Conservation (phyloP, 2,797 vertebrate genomes). For the Rhynchotus rufescens region DNA sequence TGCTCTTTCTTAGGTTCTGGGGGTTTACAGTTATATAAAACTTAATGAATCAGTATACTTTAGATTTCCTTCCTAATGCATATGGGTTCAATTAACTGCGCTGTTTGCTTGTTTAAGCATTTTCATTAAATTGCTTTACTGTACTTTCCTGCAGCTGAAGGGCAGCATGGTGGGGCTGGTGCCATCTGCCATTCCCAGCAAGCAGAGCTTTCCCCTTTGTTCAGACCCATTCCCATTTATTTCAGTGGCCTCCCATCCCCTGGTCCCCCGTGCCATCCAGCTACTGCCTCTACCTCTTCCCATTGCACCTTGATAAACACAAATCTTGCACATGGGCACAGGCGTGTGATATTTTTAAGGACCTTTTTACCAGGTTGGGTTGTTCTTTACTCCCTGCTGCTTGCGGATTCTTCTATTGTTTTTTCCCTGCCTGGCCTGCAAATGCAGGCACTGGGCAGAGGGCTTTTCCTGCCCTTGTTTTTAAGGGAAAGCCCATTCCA, state of each 20-base stretch:
- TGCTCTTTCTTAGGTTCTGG: slow-evolving; percentile 67
- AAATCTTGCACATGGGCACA: not conserved
- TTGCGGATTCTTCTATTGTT: too few relatives aligned
- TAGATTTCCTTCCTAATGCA: slow-evolving; percentile 78
- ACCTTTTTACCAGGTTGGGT: slow-evolving; percentile 50
- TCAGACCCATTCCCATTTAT: slow-evolving; percentile 47
- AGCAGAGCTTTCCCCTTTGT: slow-evolving; percentile 64
- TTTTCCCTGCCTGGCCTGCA: not conserved
- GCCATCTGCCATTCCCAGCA: slow-evolving; percentile 69
- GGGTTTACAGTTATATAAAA: slow-evolving; percentile 80
- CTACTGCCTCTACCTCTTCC: slow-evolving; percentile 17
- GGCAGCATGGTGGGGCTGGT: slow-evolving; percentile 66
- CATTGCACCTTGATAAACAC: slow-evolving; percentile 36
- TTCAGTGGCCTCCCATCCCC: slow-evolving; percentile 18
- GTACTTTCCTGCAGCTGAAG: slow-evolving; percentile 72
- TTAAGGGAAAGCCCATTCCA: not conserved
- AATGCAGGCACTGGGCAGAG: not conserved
- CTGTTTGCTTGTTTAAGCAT: slow-evolving; percentile 78
- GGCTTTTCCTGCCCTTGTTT: not conserved
- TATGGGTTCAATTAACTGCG: slow-evolving; percentile 77
- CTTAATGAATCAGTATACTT: slow-evolving; percentile 79
- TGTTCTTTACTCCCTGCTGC: not conserved
- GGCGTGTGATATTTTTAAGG: slow-evolving; percentile 15
- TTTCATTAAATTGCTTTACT: slow-evolving; percentile 80
- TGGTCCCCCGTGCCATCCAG: not conserved